These are phyloP conservation scores for Enteromius unitaeniatus DNA, from an alignment of 2,797 vertebrate genomes.

Conservation along the genomic window DNA sequence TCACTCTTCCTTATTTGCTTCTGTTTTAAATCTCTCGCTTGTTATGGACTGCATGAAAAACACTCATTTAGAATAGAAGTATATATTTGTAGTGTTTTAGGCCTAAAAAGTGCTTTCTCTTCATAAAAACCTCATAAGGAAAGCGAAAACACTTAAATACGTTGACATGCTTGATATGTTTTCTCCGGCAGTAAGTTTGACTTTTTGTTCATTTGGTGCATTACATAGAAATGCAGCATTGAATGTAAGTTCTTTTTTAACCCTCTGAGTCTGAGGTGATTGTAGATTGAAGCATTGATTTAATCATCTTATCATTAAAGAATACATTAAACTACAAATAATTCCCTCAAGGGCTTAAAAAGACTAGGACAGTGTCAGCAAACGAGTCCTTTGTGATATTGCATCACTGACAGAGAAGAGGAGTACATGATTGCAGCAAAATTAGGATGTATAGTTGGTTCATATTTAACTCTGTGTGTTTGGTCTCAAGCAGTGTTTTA, in stretches of 20 bases:
- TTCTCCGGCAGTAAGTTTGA: neutral
- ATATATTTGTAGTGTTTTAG: conserved; percentile 3
- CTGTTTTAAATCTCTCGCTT: neutral
- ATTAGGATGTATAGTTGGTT: neutral
- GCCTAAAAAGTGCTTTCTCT: neutral
- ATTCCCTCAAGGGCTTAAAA: neutral
- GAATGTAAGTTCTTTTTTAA: neutral
- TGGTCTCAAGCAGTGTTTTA: conserved; percentile 16
- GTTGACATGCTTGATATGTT: neutral
- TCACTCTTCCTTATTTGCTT: conserved; percentile 8
- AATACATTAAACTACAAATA: neutral
- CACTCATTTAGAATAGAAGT: neutral
- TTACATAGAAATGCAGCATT: neutral
- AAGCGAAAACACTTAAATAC: neutral
- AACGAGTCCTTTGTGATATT: neutral
- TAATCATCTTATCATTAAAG: neutral
- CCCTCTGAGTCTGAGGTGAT: no score
- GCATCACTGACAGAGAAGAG: neutral
- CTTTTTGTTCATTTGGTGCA: conserved; percentile 6
- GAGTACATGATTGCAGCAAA: neutral
- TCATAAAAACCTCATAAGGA: neutral
- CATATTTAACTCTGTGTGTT: conserved; percentile 15
- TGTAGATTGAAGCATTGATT: neutral
- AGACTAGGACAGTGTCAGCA: neutral
- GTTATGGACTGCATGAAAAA: conserved; percentile 25